phyloP scores from a whole-genome alignment of 2,113 vertebrate species.

The Lophotis ruficrista region DNA sequence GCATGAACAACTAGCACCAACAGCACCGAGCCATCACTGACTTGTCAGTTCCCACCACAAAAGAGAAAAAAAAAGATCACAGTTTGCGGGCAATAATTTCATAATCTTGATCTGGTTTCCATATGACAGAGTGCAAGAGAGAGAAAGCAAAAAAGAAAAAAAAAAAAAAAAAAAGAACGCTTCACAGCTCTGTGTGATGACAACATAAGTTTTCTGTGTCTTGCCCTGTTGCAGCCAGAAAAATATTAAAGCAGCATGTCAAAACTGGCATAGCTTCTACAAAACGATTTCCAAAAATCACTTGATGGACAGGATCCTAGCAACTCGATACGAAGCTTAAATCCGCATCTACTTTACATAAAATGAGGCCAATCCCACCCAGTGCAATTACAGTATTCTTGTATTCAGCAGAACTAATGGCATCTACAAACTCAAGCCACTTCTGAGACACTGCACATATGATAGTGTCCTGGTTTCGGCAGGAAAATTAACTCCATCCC shows the following conservation, averaged over 20 bases:
- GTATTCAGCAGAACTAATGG: background rate
- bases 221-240: conserved; percentile 61
- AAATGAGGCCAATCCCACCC: background rate
- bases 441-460: background rate
- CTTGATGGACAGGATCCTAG: conserved; percentile 38
- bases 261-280: conserved; percentile 49
- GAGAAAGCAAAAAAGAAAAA: conserved; percentile 36
- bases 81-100: conserved; percentile 65
- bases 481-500: no score
- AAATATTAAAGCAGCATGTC: conserved; percentile 56
- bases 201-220: conserved; percentile 52
- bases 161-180: background rate
- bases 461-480: background rate
- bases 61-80: conserved; percentile 65
- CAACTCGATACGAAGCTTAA: background rate
- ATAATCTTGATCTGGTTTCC: conserved; percentile 68
- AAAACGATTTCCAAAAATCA: conserved; percentile 7
- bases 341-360: conserved; percentile 2
- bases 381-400: background rate
- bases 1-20: conserved; percentile 60
- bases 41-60: conserved; percentile 63
- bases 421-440: background rate
- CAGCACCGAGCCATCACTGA: conserved; percentile 58
- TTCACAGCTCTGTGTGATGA: conserved; percentile 39
- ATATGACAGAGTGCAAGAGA: conserved; percentile 59